phyloP scores from a whole-genome alignment of 2,113 vertebrate genomes.

The Carassius carassius region DNA sequence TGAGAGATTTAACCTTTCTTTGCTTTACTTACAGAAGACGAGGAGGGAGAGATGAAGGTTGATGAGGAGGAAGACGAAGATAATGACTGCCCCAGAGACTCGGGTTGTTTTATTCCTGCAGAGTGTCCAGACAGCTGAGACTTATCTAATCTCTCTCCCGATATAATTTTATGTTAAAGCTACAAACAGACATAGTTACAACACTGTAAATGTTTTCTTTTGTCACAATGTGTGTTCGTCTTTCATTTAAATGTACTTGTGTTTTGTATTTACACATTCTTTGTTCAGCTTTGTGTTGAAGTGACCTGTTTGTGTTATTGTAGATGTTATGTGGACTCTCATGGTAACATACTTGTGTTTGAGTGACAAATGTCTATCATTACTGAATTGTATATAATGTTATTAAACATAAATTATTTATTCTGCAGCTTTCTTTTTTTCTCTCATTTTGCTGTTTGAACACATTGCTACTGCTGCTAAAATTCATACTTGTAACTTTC shows the following conservation, averaged over 20 bases:
- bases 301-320: background rate
- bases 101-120: constrained; percentile 92
- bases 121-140: constrained; percentile 87
- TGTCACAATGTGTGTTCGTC: background rate
- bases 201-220: background rate
- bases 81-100: constrained; percentile 93
- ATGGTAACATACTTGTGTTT: background rate
- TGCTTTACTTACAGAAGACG: constrained; percentile 75
- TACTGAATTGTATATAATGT: constrained; percentile 13
- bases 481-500: background rate
- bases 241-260: background rate
- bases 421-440: background rate
- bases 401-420: constrained; percentile 31
- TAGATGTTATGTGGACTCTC: background rate
- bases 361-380: background rate
- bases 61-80: constrained; percentile 76
- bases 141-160: background rate
- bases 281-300: constrained; percentile 3
- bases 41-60: constrained; percentile 69
- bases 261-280: constrained; percentile 12
- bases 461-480: background rate
- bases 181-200: background rate
- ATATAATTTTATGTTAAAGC: background rate
- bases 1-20: constrained; percentile 39
- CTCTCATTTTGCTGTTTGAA: background rate